Evolutionary conservation across 1,140 invertebrate species (phyloP).

Genomic region (Papilio polytes): DNA sequence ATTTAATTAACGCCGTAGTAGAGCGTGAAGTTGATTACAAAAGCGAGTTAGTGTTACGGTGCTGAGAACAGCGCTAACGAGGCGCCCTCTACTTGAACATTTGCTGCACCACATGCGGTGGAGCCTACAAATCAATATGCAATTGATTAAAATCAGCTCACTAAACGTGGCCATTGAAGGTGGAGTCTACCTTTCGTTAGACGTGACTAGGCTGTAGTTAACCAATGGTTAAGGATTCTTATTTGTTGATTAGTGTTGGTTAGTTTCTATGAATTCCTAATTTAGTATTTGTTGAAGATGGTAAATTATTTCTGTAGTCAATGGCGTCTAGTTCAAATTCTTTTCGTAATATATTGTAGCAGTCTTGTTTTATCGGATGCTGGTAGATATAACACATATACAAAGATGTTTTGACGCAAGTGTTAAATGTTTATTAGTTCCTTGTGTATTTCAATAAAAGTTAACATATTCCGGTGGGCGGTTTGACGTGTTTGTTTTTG

Average conservation of each 20-base stretch:
- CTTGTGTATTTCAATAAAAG: constrained; percentile 3
- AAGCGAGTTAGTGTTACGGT: constrained; percentile 34
- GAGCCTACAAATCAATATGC: neutral
- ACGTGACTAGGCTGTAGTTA: no score
- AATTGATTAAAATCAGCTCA: neutral
- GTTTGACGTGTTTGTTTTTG: neutral
- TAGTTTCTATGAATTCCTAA: no score
- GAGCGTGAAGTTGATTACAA: constrained; percentile 23
- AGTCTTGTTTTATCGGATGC: neutral
- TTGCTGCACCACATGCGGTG: neutral
- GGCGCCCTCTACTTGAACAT: neutral
- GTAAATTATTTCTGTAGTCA: neutral
- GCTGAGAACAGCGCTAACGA: neutral
- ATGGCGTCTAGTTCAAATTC: neutral
- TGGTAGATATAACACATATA: neutral
- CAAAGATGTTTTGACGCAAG: neutral
- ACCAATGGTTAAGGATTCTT: neutral
- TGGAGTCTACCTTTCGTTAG: no score
- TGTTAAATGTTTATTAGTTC: neutral
- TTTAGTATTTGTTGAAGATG: no score
- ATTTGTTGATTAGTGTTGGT: neutral
- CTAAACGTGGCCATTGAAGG: no score
- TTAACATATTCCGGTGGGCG: neutral
- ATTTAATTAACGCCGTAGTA: constrained; percentile 14
- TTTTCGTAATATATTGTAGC: neutral